phyloP scores from a whole-genome alignment of 1,140 invertebrate species.

The Heliconius himera region DNA sequence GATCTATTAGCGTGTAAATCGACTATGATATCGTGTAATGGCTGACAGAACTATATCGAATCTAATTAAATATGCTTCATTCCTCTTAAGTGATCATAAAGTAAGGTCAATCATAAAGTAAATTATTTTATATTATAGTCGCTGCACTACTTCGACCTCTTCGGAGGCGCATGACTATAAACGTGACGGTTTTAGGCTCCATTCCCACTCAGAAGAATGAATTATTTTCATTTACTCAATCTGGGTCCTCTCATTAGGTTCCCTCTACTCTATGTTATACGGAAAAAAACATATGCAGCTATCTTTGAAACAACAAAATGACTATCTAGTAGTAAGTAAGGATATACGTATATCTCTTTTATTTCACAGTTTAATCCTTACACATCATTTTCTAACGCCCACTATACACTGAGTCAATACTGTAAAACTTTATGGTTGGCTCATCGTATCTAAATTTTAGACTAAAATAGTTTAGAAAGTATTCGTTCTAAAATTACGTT shows the following conservation, averaged over 20 bases:
- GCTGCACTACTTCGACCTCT: too few species aligned
- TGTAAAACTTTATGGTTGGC: not conserved
- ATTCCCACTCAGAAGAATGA: too few species aligned
- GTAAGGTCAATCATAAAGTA: not conserved
- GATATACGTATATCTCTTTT: not conserved
- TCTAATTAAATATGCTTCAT: not conserved
- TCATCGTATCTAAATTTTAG: not conserved
- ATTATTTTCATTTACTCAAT: too few species aligned
- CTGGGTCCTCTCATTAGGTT: too few species aligned
- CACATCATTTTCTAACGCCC: not conserved
- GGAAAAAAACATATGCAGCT: too few species aligned
- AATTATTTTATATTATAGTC: too few species aligned
- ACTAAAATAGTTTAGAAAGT: slow-evolving; percentile 1
- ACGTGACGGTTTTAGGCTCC: too few species aligned
- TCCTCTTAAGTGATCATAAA: not conserved
- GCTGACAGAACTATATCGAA: slow-evolving; percentile 18
- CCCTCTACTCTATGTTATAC: too few species aligned
- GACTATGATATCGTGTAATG: slow-evolving; percentile 24
- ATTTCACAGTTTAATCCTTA: not conserved
- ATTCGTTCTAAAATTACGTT: not conserved
- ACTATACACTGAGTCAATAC: not conserved
- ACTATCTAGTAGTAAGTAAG: not conserved
- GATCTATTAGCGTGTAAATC: slow-evolving; percentile 28
- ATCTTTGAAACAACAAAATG: too few species aligned
- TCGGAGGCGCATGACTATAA: too few species aligned